Base-by-base conservation (phyloP, 2,888 invertebrate species). In the Oxystoma pomonae region DNA sequence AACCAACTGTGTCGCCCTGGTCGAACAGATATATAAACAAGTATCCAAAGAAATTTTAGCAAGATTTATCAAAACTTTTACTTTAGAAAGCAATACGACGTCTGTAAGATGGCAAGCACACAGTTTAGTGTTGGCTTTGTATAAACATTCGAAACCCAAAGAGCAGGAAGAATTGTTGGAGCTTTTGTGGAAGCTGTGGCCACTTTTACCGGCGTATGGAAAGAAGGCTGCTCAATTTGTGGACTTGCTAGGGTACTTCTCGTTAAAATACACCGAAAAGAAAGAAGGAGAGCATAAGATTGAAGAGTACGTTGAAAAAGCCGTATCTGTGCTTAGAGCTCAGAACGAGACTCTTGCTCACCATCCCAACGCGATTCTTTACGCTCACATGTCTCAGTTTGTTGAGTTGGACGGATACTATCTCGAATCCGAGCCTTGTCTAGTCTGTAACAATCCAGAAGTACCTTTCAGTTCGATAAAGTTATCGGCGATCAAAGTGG, bases 401-500 rank as follows among this genome's bases (percentile, higher is more conserved):
- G 93, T 98, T 0, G 96, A 98, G 76, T 86, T 97, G 56, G 97
- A 97, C 77, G 98, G 98, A 0, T 97, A 94, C 81, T 98, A 94
- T 78, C 82, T 98, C 66, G 98, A 98, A 82, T 94, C 95, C 19
- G 97, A 98, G 77, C 98, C 98, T 0, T 99, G 98, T 75, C 86
- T 98, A 62, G 97, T 98, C 0, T 98, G 98, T 81, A 98, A 98
- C 81, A 97, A 97, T 82, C 97, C 97, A 0, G 98, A 98, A 80
- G 92, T 96, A 17, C 90, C 96, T 0, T 90, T 94, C 85, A 85
- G 91, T 0, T 92, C 91, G 61, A 93, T 96, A 70, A 98, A 98
- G 79, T 81, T 98, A 61, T 93, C 95, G 0, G 91, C 96, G 0
- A 92, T 98, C 65, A 96, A 97, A 83, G 89, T 91, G 65, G 98